A percentile compares a stretch with the other conserved stretches of the same genome.
Evolutionary conservation across 2,113 vertebrate species (phyloP).

Genomic region (Pterocles burchelli): DNA sequence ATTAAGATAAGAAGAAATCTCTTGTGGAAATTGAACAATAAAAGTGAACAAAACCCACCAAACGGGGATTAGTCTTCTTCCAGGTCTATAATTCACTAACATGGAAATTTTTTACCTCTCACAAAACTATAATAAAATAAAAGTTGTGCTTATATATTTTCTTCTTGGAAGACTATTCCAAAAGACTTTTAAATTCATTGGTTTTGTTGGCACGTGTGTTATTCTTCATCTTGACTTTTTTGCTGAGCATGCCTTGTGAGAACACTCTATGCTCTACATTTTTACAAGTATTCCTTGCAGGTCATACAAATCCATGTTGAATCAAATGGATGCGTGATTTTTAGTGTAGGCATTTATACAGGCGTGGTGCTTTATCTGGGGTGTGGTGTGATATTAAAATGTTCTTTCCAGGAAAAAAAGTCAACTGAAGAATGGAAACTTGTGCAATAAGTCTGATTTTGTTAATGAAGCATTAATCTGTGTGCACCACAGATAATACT

Average conservation of each 20-base stretch:
- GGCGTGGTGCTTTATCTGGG: rapidly evolving
- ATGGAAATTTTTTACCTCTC: background rate
- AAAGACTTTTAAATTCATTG: background rate
- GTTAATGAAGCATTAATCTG: background rate
- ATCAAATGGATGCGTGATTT: background rate
- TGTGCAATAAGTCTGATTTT: background rate
- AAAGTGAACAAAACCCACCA: background rate
- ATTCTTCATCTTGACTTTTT: background rate
- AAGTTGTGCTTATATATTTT: background rate
- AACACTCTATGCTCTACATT: background rate
- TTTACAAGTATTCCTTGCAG: background rate
- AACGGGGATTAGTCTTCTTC: background rate
- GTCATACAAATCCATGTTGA: background rate
- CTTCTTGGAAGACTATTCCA: background rate
- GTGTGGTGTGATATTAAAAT: background rate
- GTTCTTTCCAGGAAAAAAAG: background rate
- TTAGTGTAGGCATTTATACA: background rate
- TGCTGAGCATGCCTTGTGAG: background rate
- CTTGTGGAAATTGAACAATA: background rate
- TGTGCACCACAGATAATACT: background rate
- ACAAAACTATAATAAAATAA: background rate
- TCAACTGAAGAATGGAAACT: background rate
- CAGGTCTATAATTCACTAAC: background rate
- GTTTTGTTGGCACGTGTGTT: background rate
- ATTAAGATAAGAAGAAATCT: background rate